Percentiles rank a stretch among this genome's conserved stretches.
Evolutionary conservation across 2,797 vertebrate genomes (phyloP).

Genomic region (Nasua narica): DNA sequence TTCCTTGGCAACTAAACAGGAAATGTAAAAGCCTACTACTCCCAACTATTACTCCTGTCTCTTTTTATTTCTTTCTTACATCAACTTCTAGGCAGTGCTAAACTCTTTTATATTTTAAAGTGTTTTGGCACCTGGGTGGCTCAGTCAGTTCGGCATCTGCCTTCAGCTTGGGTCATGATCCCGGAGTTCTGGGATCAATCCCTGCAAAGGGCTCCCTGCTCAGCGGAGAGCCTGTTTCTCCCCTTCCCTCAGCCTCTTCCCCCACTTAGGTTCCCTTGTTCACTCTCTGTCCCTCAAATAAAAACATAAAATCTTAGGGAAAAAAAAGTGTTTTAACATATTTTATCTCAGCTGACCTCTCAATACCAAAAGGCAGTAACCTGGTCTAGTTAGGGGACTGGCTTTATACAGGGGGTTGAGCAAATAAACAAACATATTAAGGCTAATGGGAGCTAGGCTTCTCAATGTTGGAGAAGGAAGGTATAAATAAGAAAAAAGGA

Average conservation of each 20-base stretch:
- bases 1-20: not conserved
- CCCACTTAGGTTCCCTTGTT: no score
- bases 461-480: not conserved
- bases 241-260: no score
- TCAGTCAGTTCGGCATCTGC: not conserved
- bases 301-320: no score
- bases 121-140: not conserved
- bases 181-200: not conserved
- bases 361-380: not conserved
- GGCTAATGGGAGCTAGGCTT: not conserved
- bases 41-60: not conserved
- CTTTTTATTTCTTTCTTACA: not conserved
- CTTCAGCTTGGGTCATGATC: not conserved
- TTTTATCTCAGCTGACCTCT: not conserved
- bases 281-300: no score
- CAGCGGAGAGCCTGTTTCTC: not conserved
- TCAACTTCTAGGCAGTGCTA: not conserved
- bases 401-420: not conserved
- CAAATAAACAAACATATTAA: not conserved
- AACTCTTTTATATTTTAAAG: not conserved
- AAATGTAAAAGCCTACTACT: not conserved
- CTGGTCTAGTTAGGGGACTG: not conserved
- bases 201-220: not conserved
- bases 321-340: not conserved
- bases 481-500: not conserved